Percentiles rank a stretch among this genome's conserved stretches.
These are phyloP conservation scores for Macroglossus sobrinus DNA, from an alignment of 2,113 vertebrate genomes.

Conservation along the genomic window DNA sequence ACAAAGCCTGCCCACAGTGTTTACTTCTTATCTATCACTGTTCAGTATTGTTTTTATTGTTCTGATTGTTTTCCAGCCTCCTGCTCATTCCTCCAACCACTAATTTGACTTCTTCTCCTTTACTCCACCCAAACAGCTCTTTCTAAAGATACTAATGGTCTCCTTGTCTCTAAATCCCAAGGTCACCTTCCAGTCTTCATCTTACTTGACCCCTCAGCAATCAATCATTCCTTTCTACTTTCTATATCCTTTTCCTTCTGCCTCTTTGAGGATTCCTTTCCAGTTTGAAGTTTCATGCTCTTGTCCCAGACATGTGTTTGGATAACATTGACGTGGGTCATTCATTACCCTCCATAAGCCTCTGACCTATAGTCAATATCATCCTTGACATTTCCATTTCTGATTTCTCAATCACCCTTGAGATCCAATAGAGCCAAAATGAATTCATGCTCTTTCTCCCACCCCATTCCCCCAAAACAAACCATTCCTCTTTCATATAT, in stretches of 20 bases:
- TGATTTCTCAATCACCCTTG: background rate
- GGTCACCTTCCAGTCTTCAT: background rate
- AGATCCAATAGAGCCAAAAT: background rate
- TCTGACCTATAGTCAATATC: background rate
- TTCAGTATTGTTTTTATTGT: background rate
- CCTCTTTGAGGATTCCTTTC: background rate
- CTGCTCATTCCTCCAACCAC: background rate
- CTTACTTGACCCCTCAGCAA: background rate
- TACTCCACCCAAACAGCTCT: background rate
- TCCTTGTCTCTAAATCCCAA: background rate
- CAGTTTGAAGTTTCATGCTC: background rate
- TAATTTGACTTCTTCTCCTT: background rate
- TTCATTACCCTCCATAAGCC: background rate
- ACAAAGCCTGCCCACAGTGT: background rate
- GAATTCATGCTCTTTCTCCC: background rate
- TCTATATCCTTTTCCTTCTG: background rate
- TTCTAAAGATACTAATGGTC: background rate
- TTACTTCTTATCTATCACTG: background rate
- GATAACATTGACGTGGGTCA: background rate
- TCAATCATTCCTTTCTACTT: background rate
- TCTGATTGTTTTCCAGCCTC: background rate
- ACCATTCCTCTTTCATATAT: background rate
- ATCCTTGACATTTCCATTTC: background rate
- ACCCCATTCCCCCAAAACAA: background rate
- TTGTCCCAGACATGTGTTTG: background rate